Evolutionary conservation across 2,797 vertebrate species (phyloP), one percentile per base, ranked within the genome.

Genomic region (Mormyrops boulengeri): DNA sequence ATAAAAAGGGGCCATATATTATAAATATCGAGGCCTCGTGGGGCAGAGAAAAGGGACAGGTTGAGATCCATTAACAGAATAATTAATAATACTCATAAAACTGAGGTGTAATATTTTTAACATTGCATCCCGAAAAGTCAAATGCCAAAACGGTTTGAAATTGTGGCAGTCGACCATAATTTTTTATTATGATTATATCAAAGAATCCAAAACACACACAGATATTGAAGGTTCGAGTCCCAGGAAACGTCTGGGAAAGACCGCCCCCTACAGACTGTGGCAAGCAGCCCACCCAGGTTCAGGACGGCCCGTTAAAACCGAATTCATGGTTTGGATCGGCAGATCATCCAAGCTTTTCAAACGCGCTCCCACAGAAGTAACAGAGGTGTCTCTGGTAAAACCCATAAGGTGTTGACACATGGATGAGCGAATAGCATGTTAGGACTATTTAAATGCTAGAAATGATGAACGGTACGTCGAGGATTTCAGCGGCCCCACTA

Each of bases 11-110:
- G 93, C 94, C 94, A 94, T 95, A 95, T 95, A 93, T 95, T 94
- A 92, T 93, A 92, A 92, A 87, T 91, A 94, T 92, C 91, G 95
- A 93, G 92, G 93, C 62, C 93, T 94, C 95, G 94, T 92, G 92
- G 93, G 94, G 95, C 95, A 92, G 93, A 94, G 90, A 92, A 92
- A 92, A 92, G 92, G 90, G 92, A 93, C 53, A 93, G 91, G 93
- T 92, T 93, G 92, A 93, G 94, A 94, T 95, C 96, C 96, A 97
- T 96, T 96, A 96, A 96, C 94, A 93, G 95, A 95, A 95, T 95
- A 95, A 95, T 96, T 96, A 96, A 96, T 96, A 95, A 94, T 94
- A 94, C 94, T 90, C 95, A 96, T 96, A 96, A 97, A 96, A 95
- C 93, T 93, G 92, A 94, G 93, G 94, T 93, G 95, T 93, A 96